These are phyloP conservation scores for Mustela erminea DNA, from an alignment of 2,797 vertebrate species.

Conservation along the genomic window DNA sequence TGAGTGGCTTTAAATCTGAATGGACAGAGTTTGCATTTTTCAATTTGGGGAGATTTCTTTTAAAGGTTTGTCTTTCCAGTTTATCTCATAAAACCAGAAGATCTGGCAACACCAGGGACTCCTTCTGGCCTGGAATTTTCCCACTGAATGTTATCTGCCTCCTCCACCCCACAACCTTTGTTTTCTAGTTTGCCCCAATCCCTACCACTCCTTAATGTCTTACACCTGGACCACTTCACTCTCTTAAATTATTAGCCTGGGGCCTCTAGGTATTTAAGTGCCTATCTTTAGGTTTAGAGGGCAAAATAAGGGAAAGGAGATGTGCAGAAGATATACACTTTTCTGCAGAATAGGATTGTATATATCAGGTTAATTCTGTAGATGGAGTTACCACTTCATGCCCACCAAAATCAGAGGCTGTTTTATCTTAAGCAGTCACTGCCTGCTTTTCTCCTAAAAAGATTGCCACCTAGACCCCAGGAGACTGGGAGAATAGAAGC, in stretches of 20 bases:
- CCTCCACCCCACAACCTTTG: background rate
- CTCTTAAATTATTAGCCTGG: background rate
- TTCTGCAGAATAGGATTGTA: background rate
- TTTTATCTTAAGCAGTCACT: slow-evolving; percentile 21
- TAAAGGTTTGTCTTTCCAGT: background rate
- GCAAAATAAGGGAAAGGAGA: background rate
- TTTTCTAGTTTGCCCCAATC: background rate
- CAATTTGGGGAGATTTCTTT: background rate
- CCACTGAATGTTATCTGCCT: background rate
- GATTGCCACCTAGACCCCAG: background rate
- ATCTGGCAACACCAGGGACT: background rate
- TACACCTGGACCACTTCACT: background rate
- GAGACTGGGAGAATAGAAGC: background rate
- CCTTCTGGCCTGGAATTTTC: background rate
- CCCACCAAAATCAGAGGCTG: background rate
- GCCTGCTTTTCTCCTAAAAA: background rate
- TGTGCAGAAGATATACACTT: background rate
- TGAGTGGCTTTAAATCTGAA: background rate
- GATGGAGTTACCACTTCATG: background rate
- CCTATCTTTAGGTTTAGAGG: background rate
- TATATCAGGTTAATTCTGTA: slow-evolving; percentile 19
- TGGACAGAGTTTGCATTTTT: background rate
- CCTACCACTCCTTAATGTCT: background rate
- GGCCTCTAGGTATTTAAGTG: background rate
- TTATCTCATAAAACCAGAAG: slow-evolving; percentile 21